Evolutionary conservation across 2,797 vertebrate species (phyloP).

Genomic region (Squalus acanthias): DNA sequence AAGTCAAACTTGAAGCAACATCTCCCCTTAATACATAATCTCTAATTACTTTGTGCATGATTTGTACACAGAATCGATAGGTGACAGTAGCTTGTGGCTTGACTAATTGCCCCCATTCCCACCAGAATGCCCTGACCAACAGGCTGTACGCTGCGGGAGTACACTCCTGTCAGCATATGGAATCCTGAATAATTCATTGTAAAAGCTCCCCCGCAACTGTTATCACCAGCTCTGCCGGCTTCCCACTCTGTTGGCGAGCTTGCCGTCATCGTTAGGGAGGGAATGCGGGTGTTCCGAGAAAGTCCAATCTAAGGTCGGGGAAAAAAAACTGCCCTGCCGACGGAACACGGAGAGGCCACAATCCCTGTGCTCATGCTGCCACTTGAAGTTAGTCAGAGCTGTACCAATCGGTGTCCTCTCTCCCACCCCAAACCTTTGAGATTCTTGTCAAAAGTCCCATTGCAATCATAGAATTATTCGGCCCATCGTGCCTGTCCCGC

Average conservation of each 20-base stretch:
- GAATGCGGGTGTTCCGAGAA: background rate
- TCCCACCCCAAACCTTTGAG: too few species aligned
- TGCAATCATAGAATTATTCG: too few species aligned
- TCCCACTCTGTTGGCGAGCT: background rate
- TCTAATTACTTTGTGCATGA: background rate
- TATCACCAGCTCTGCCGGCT: background rate
- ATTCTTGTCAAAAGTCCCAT: too few species aligned
- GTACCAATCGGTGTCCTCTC: too few species aligned
- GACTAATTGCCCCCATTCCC: background rate
- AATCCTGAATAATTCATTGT: constrained; percentile 9
- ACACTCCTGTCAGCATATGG: background rate
- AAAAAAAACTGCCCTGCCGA: too few species aligned
- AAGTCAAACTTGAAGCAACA: background rate
- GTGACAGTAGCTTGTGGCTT: background rate
- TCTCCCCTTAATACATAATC: background rate
- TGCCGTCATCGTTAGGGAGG: background rate
- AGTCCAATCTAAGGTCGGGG: background rate
- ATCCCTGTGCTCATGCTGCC: too few species aligned
- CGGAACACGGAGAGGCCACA: too few species aligned
- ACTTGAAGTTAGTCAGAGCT: too few species aligned
- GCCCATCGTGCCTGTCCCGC: too few species aligned
- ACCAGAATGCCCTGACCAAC: background rate
- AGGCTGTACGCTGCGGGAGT: background rate
- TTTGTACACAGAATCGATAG: background rate
- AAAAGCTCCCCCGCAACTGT: background rate